Percentiles rank a stretch among this genome's conserved stretches.
Conservation (phyloP, 2,797 vertebrate genomes). For the Danionella dracula region DNA sequence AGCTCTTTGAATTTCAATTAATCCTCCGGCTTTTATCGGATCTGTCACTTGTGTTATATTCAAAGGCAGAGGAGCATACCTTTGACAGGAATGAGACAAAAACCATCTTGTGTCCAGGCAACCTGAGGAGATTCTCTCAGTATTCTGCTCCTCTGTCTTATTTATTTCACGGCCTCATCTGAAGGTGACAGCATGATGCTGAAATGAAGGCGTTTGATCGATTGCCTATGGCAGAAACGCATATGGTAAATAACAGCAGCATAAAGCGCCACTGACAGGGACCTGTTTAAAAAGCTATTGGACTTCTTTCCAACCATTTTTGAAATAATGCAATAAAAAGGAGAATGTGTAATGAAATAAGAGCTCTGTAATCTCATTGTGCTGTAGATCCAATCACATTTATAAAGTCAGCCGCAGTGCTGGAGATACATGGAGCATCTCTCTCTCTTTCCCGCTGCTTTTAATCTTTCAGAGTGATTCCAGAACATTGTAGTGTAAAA, state of each 20-base stretch:
- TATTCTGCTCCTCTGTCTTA: not conserved
- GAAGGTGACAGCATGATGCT: conserved; percentile 1
- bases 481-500: conserved; percentile 54
- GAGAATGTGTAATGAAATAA: conserved; percentile 62
- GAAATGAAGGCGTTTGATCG: conserved; percentile 23
- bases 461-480: conserved; percentile 74
- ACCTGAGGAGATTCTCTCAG: not conserved
- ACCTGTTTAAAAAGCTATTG: conserved; percentile 67
- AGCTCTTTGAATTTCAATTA: conserved; percentile 38
- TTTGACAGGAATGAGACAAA: not conserved
- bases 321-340: conserved; percentile 60
- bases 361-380: conserved; percentile 60
- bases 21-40: not conserved
- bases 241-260: conserved; percentile 41
- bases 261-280: conserved; percentile 55
- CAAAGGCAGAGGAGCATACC: not conserved
- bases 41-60: not conserved
- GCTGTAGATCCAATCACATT: conserved; percentile 34
- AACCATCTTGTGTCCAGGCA: not conserved
- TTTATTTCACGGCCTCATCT: not conserved
- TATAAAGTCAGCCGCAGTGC: conserved; percentile 49
- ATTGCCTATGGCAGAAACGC: not conserved
- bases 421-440: conserved; percentile 45
- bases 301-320: conserved; percentile 61
- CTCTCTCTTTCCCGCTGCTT: conserved; percentile 43